Conservation (phyloP, 2,888 invertebrate species). For the Macaria notata region DNA sequence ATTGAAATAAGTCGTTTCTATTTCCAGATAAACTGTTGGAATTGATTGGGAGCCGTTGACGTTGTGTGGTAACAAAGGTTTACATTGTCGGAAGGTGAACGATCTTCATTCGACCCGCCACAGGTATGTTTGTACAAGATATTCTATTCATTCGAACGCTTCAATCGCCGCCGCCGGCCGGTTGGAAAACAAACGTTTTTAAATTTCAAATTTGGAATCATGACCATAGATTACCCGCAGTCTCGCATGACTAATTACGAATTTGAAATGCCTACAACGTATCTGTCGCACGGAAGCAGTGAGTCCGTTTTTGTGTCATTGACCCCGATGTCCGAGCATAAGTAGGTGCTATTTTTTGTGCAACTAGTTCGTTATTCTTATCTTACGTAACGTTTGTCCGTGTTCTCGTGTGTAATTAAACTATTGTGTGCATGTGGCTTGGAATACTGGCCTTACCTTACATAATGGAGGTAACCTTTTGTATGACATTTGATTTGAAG, state of each 20-base stretch:
- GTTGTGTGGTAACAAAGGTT: constrained; percentile 75
- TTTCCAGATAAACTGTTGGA: constrained; percentile 78
- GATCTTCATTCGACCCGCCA: constrained; percentile 66
- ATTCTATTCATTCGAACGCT: constrained; percentile 42
- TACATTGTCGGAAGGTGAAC: constrained; percentile 76
- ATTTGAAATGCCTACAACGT: constrained; percentile 61
- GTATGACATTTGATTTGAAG: constrained; percentile 67
- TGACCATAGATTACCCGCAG: constrained; percentile 46
- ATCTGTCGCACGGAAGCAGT: constrained; percentile 58
- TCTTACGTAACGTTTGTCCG: constrained; percentile 60
- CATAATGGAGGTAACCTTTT: constrained; percentile 69
- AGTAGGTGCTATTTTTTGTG: constrained; percentile 63
- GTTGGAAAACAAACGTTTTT: constrained; percentile 44
- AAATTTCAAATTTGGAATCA: constrained; percentile 45
- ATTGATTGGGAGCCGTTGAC: constrained; percentile 76
- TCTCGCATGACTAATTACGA: constrained; percentile 59
- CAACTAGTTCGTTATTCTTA: constrained; percentile 56
- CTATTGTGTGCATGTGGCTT: constrained; percentile 60
- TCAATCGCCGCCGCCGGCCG: constrained; percentile 29
- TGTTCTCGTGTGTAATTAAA: constrained; percentile 63
- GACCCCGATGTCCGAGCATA: constrained; percentile 62
- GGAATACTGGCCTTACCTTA: constrained; percentile 52
- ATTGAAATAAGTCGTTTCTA: constrained; percentile 76
- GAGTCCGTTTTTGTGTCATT: constrained; percentile 71
- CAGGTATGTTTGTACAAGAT: constrained; percentile 70